Conservation (phyloP, 2,888 invertebrate genomes). For the Perithous albicinctus region DNA sequence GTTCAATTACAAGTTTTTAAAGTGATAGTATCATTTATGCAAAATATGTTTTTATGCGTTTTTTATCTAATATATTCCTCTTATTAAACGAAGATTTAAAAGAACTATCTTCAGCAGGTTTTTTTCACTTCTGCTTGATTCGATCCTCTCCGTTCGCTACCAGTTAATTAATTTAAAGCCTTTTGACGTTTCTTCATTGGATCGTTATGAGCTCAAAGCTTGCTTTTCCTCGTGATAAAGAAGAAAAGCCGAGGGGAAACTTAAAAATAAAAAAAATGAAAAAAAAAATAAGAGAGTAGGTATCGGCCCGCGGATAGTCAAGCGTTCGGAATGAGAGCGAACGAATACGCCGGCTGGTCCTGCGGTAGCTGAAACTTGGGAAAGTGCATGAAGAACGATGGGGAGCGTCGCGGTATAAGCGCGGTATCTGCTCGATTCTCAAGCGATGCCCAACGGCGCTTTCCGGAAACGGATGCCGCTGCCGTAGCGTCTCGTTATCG, state of each 20-base stretch:
- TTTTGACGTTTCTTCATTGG: constrained; percentile 23
- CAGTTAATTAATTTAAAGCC: constrained; percentile 24
- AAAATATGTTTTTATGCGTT: too few relatives aligned
- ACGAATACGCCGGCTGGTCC: constrained; percentile 1
- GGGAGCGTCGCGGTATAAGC: constrained; percentile 16
- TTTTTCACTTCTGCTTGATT: background rate
- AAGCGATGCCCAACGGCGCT: constrained; percentile 62
- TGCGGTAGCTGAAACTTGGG: constrained; percentile 37
- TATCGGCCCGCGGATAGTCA: background rate
- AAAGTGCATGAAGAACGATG: constrained; percentile 47
- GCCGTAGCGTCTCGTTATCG: constrained; percentile 62
- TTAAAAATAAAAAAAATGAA: too few relatives aligned
- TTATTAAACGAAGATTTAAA: too few relatives aligned
- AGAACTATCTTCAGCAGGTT: background rate
- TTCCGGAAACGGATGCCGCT: constrained; percentile 58
- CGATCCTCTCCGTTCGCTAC: background rate
- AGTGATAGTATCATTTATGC: too few relatives aligned
- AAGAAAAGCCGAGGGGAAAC: constrained; percentile 19
- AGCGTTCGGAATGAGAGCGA: constrained; percentile 24
- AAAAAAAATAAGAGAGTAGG: too few relatives aligned
- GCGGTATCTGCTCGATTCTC: constrained; percentile 54
- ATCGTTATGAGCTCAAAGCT: constrained; percentile 15
- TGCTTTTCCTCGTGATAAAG: constrained; percentile 12
- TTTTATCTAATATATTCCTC: too few relatives aligned
- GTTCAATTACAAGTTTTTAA: too few relatives aligned